Evolutionary conservation across 2,888 invertebrate genomes (phyloP), one percentile per base, ranked within the genome.

Genomic region (Tridacna gigas): DNA sequence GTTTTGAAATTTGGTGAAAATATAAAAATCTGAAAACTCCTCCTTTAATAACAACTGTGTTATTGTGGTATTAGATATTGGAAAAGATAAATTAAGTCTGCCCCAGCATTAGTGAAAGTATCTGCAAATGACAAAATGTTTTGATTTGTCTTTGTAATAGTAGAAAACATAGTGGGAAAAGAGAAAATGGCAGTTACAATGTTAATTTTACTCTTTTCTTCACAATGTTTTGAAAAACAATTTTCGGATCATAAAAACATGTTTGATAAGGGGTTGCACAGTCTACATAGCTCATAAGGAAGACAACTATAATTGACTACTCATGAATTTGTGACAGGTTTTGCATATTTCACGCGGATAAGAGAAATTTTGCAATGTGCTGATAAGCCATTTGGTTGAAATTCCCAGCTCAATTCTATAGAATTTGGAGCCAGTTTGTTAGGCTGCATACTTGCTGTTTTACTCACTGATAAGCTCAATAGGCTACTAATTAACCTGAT

Each of bases 331-430:
- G 1, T 15, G 56, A 20, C 20, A 56, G 9, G 15, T 15, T 20
- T 56, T 56, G 15, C 56, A 56, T 56, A 20, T 20, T 20, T 20
- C 56, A 63, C 4, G 63, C 7, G 26, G 25, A n/a, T n/a, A 63
- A 63, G 22, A 63, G 1, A 63, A 13, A 9, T 63, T 22, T 3
- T 63, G 63, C 63, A 63, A 22, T 18, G 63, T 25, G 63, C 63
- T 63, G 63, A 63, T 63, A 63, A 63, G 63, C 63, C 63, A 63
- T 63, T 63, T n/a, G 4, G 63, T 63, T 13, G 63, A 63, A 63
- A 22, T 63, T 63, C 22, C 63, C 63, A 63, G 63, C 63, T 63
- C 13, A 22, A n/a, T 63, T 63, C 25, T 9, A 63, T 63, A 63
- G 18, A 63, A 63, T 18, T n/a, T 13, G 20, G 63, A 13, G 63